Conservation (phyloP, 2,888 invertebrate genomes). For the Acanthoscelides obtectus region DNA sequence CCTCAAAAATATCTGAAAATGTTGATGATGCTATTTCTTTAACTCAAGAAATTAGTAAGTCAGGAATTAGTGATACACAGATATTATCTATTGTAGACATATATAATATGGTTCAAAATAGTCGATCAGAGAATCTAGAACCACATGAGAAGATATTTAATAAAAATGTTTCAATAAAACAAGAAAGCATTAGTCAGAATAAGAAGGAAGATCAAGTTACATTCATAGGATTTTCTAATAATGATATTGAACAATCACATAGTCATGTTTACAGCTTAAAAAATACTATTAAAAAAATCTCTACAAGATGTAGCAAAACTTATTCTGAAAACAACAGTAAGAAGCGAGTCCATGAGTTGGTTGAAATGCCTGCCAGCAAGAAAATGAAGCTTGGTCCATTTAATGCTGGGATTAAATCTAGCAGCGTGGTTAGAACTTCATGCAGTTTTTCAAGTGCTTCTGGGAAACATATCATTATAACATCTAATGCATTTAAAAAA, state of each 20-base stretch:
- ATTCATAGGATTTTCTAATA: background rate
- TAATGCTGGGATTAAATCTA: background rate
- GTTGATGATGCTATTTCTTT: background rate
- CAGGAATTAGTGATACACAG: background rate
- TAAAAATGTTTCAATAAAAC: background rate
- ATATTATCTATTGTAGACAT: background rate
- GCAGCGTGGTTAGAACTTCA: background rate
- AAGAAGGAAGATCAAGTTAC: background rate
- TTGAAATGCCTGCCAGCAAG: background rate
- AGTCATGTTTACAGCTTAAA: background rate
- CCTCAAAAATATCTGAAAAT: background rate
- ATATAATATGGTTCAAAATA: background rate
- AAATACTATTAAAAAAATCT: background rate
- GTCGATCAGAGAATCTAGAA: background rate
- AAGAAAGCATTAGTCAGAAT: background rate
- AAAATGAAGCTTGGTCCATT: background rate
- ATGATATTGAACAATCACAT: background rate
- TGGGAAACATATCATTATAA: slow-evolving; percentile 37
- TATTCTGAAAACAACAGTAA: background rate
- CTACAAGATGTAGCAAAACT: background rate
- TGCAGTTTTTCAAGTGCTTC: slow-evolving; percentile 34
- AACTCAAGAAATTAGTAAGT: background rate
- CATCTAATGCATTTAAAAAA: background rate
- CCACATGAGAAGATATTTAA: background rate
- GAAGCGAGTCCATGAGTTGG: background rate